phyloP scores from a whole-genome alignment of 2,113 vertebrate species.

The Pyxicephalus adspersus region DNA sequence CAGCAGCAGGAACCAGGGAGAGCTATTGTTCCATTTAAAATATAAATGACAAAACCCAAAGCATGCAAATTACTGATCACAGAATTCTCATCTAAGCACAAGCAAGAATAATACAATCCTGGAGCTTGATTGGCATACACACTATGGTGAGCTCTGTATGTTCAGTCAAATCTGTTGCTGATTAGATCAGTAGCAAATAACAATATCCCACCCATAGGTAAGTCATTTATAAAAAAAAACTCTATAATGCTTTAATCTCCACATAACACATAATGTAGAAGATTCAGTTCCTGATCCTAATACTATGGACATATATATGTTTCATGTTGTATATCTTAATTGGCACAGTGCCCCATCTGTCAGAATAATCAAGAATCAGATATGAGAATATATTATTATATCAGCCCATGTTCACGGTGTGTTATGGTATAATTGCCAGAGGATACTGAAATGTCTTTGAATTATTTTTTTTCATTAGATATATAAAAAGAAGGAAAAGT shows the following conservation, averaged over 20 bases:
- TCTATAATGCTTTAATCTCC: conserved; percentile 51
- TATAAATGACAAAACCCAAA: too few species aligned
- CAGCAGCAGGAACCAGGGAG: too few species aligned
- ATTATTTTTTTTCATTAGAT: conserved; percentile 21
- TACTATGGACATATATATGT: conserved; percentile 9
- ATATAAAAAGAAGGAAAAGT: conserved; percentile 12
- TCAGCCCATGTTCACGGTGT: conserved; percentile 27
- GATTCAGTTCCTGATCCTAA: conserved; percentile 25
- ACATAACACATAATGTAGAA: conserved; percentile 15
- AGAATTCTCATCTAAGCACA: too few species aligned
- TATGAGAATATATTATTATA: conserved; percentile 42
- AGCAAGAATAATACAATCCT: too few species aligned
- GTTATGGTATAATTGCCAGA: conserved; percentile 39
- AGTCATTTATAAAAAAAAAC: conserved; percentile 45
- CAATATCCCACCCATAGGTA: conserved; percentile 55
- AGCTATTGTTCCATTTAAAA: too few species aligned
- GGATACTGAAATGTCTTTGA: conserved; percentile 36
- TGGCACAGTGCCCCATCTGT: conserved; percentile 10
- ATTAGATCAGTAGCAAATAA: conserved; percentile 45
- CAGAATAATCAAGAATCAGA: conserved; percentile 46
- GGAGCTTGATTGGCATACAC: too few species aligned
- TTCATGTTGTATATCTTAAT: conserved; percentile 27
- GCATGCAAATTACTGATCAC: too few species aligned
- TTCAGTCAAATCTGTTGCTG: conserved; percentile 20
- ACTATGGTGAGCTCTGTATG: too few species aligned